These are phyloP conservation scores for Rhagologus leucostigma DNA, from an alignment of 2,113 vertebrate species.

Conservation along the genomic window DNA sequence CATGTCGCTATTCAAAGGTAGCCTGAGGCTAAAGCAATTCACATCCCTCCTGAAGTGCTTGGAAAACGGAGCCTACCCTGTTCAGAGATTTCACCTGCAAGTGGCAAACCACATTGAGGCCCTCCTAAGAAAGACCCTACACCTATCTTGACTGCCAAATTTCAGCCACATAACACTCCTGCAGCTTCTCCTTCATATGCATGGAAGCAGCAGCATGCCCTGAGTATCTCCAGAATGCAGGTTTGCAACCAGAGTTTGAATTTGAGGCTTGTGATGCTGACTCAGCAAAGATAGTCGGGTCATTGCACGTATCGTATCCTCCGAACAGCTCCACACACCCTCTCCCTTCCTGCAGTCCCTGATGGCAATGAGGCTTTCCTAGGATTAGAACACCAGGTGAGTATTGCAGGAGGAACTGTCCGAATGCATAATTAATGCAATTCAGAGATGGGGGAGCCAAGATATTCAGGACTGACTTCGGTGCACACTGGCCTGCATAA, in stretches of 20 bases:
- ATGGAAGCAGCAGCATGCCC: rapidly evolving
- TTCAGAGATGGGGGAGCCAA: background rate
- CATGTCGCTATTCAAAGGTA: background rate
- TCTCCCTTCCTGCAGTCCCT: background rate
- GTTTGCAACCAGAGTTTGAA: background rate
- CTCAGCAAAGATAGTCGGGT: background rate
- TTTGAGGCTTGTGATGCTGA: background rate
- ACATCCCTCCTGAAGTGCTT: background rate
- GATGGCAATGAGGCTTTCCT: background rate
- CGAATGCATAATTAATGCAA: background rate
- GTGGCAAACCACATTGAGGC: background rate
- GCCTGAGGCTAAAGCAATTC: background rate
- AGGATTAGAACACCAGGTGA: background rate
- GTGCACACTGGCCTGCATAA: background rate
- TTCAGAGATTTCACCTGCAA: background rate
- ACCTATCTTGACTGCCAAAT: background rate
- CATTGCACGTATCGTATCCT: background rate
- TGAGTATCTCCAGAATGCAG: rapidly evolving
- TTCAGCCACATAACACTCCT: background rate
- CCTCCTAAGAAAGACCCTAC: background rate
- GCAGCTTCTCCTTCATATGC: background rate
- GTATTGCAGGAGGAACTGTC: background rate
- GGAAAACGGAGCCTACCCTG: background rate
- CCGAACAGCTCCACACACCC: background rate
- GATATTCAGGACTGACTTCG: background rate